Base-by-base conservation (phyloP, 2,113 vertebrate genomes). In the Prunella himalayana region DNA sequence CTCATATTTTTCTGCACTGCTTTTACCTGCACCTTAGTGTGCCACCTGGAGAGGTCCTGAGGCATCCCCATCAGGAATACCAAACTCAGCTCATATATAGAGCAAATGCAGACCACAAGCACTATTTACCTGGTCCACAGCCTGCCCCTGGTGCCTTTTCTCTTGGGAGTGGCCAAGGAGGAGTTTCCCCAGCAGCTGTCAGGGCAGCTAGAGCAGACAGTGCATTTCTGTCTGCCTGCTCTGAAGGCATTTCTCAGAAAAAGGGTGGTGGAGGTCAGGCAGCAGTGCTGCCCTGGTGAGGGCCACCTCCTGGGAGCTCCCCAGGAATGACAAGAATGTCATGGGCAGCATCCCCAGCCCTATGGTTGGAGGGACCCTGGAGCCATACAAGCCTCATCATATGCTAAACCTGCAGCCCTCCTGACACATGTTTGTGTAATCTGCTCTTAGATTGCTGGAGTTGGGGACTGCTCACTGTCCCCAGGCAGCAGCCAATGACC, bases 381-480 rank as follows among this genome's bases (percentile, higher is more conserved):
- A 92, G 44, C 31, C 73, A 54, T 33, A 37, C 22, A 42, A 61
- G 22, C 33, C 37, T 78, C 51, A 30, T 23, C 8, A 2, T 7
- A 13, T 1, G 1, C 61, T 66, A 85, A 75, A 66, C 13, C 56
- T 68, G 39, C 42, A 63, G 44, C 20, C 15, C 31, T 79, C 70
- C 49, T 88, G 57, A 31, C 19, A 47, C 39, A 20, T 16, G 30
- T 84, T 78, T 49, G 25, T 16, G 11, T 69, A 70, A 13, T 61
- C 50, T 44, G 49, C 30, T 79, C 25, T 28, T 24, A 23, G 21
- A 37, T 31, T 60, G 39, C 45, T 0, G 0, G 20, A 19, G 12
- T 0, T 70, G 72, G 54, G 50, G 59, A 28, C 23, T 10, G 37
- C 2, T 5, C 16, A 3, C 31, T 1, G 4, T 56, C 31, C 50